Conservation (phyloP, 2,797 vertebrate genomes). For the Choloepus didactylus region DNA sequence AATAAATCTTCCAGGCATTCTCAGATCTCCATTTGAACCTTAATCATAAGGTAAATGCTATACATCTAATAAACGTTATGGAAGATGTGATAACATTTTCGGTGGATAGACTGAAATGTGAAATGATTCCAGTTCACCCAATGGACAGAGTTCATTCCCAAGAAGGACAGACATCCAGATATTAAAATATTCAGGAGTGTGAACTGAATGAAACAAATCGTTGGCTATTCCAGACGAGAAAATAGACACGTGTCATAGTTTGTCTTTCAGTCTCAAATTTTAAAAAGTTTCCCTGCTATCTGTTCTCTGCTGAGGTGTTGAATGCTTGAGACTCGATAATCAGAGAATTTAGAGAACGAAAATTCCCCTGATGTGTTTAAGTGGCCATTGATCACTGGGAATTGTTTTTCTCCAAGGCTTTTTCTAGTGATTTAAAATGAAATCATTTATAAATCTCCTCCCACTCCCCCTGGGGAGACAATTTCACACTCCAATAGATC, state of each 20-base stretch:
- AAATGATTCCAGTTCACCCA: background rate
- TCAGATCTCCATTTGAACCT: background rate
- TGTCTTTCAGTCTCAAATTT: background rate
- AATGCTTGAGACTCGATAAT: background rate
- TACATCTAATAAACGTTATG: rapidly evolving
- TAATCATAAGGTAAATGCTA: background rate
- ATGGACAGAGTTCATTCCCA: rapidly evolving
- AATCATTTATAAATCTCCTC: background rate
- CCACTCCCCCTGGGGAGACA: background rate
- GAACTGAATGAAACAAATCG: rapidly evolving
- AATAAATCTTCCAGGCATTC: background rate
- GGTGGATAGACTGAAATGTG: background rate
- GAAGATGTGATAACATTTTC: rapidly evolving
- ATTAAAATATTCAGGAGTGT: too few relatives aligned
- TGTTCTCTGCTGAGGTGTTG: background rate
- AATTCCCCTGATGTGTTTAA: rapidly evolving
- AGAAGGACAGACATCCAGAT: background rate
- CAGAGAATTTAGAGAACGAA: too few relatives aligned
- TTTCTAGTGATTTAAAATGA: background rate
- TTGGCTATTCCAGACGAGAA: too few relatives aligned
- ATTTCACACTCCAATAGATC: too few relatives aligned
- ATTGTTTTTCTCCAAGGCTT: background rate
- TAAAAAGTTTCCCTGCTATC: too few relatives aligned
- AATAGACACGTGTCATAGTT: too few relatives aligned
- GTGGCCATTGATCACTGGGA: background rate